Evolutionary conservation across 2,888 invertebrate genomes (phyloP).

Genomic region (Philereme transversata): DNA sequence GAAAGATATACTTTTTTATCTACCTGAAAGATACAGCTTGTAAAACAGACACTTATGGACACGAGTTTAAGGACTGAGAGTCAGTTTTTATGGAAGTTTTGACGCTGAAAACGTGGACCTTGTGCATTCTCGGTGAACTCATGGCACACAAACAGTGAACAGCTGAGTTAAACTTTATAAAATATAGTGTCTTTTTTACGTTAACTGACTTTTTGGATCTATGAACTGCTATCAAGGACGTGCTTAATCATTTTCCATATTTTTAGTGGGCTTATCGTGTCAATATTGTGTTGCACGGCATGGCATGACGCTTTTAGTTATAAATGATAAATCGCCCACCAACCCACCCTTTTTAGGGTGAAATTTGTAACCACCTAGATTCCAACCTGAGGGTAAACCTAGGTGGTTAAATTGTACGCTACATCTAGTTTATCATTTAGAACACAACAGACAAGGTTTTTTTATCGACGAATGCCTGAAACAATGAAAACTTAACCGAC

Average conservation of each 20-base stretch:
- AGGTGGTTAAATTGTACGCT: slow-evolving; percentile 10
- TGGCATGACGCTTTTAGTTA: slow-evolving; percentile 32
- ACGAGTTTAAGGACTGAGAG: slow-evolving; percentile 1
- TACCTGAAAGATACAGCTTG: no score
- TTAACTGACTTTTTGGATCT: slow-evolving; percentile 12
- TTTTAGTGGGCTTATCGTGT: slow-evolving; percentile 22
- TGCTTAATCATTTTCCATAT: slow-evolving; percentile 17
- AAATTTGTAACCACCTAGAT: background rate
- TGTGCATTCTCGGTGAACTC: background rate
- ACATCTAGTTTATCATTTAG: slow-evolving; percentile 17
- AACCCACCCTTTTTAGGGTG: background rate
- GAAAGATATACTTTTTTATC: no score
- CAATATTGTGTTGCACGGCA: slow-evolving; percentile 33
- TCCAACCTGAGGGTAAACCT: background rate
- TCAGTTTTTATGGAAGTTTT: background rate
- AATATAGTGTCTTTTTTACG: background rate
- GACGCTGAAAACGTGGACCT: background rate
- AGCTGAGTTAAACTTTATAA: background rate
- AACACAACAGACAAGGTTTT: background rate
- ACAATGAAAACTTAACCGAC: no score
- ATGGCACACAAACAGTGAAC: background rate
- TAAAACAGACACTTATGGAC: background rate
- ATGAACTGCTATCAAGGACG: slow-evolving; percentile 3
- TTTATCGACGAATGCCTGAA: background rate
- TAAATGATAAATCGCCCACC: slow-evolving; percentile 19